Conservation (phyloP, 2,113 vertebrate species). For the Podilymbus podiceps region DNA sequence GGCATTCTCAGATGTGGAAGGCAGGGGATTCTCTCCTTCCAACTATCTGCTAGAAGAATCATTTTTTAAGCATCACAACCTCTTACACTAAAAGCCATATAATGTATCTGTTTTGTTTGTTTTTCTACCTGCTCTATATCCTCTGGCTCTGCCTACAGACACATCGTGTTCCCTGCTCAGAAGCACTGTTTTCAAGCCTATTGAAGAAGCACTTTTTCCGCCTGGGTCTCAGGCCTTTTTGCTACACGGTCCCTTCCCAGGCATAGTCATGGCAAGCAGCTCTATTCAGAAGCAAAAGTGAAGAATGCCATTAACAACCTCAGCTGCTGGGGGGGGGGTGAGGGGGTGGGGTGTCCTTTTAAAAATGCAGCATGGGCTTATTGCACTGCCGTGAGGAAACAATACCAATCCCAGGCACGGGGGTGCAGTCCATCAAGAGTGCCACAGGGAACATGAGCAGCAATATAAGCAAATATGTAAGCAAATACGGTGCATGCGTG, state of each 20-base stretch:
- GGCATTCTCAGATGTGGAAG: not conserved
- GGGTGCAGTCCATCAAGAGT: not conserved
- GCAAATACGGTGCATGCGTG: accelerated
- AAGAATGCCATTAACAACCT: not conserved
- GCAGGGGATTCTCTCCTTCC: not conserved
- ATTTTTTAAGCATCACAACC: not conserved
- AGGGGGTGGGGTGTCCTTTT: not conserved
- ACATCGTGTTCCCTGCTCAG: not conserved
- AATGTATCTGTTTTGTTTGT: not conserved
- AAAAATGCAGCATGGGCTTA: not conserved
- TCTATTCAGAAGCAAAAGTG: not conserved
- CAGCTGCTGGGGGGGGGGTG: not conserved
- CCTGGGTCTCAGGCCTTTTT: not conserved
- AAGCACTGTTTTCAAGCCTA: not conserved
- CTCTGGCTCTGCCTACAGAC: not conserved
- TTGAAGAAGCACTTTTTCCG: not conserved
- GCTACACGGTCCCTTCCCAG: not conserved
- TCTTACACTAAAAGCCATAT: not conserved
- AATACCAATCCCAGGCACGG: not conserved
- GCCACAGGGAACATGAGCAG: not conserved
- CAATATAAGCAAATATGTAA: not conserved
- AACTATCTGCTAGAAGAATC: not conserved
- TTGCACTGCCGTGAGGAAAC: not conserved
- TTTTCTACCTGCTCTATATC: not conserved
- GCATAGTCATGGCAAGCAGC: not conserved